Conservation (phyloP, 1,140 invertebrate species). For the Caenorhabditis briggsae region DNA sequence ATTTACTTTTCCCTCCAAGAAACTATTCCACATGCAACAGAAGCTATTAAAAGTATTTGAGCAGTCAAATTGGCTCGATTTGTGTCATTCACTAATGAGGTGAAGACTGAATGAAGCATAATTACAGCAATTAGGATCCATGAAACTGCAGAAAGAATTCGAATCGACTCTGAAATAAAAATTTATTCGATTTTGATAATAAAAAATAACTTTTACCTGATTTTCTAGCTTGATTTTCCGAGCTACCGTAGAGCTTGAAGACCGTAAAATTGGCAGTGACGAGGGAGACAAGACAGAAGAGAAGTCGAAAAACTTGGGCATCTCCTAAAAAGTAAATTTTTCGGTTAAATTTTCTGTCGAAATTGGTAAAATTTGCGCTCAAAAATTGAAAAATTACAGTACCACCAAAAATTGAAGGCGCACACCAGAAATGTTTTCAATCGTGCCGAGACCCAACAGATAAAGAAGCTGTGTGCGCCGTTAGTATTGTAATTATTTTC, state of each 20-base stretch:
- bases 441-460: no score
- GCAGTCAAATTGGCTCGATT: conserved; percentile 21
- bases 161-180: conserved; percentile 39
- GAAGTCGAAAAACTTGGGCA: conserved; percentile 30
- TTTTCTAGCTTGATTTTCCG: neutral
- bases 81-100: neutral
- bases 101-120: conserved; percentile 28
- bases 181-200: neutral
- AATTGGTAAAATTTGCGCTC: no score
- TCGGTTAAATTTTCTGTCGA: no score
- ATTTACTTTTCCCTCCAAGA: conserved; percentile 6
- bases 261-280: neutral
- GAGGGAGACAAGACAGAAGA: conserved; percentile 1
- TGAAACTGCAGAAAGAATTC: conserved; percentile 27
- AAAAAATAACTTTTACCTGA: neutral
- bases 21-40: neutral
- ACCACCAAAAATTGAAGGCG: no score
- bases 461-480: no score
- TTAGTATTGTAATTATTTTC: no score
- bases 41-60: neutral
- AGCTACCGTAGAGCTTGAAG: neutral
- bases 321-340: conserved; percentile 11
- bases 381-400: no score
- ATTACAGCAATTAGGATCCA: conserved; percentile 23
- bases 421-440: no score